These are phyloP conservation scores for Cryptoprocta ferox DNA, from an alignment of 2,797 vertebrate genomes.

Conservation along the genomic window DNA sequence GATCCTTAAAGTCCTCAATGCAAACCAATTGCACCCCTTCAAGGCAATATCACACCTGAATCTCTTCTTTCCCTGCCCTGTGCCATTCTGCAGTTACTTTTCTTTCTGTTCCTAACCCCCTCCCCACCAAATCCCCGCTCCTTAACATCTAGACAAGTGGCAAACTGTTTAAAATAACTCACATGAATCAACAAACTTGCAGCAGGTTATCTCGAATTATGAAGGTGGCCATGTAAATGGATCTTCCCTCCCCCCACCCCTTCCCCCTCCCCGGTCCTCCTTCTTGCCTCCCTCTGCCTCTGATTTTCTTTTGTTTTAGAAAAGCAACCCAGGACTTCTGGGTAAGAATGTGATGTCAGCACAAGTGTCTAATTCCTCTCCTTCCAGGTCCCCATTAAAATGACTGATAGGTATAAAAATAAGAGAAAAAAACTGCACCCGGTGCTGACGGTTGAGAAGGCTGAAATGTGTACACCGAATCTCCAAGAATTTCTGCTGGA, in stretches of 20 bases:
- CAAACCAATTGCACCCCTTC: neutral
- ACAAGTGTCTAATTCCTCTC: conserved; percentile 67
- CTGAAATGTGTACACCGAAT: conserved; percentile 22
- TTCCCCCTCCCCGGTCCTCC: neutral
- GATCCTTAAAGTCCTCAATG: neutral
- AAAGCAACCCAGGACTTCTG: conserved; percentile 34
- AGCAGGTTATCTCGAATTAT: neutral
- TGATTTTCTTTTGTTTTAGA: conserved; percentile 55
- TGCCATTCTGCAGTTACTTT: neutral
- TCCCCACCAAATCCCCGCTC: neutral
- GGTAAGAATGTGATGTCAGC: conserved; percentile 68
- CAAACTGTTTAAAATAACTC: conserved; percentile 49
- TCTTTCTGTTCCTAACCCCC: neutral
- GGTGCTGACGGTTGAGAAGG: conserved; percentile 8
- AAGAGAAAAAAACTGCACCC: neutral
- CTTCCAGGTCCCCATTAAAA: conserved; percentile 65
- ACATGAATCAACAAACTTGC: neutral
- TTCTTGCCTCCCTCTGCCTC: neutral
- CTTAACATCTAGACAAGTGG: neutral
- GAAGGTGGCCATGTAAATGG: neutral
- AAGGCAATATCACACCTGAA: neutral
- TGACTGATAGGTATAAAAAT: conserved; percentile 60
- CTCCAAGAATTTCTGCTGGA: conserved; percentile 44
- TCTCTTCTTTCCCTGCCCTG: neutral
- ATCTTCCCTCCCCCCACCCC: fast-evolving